phyloP scores from a whole-genome alignment of 1,140 invertebrate species.

The Neodiprion pinetum region DNA sequence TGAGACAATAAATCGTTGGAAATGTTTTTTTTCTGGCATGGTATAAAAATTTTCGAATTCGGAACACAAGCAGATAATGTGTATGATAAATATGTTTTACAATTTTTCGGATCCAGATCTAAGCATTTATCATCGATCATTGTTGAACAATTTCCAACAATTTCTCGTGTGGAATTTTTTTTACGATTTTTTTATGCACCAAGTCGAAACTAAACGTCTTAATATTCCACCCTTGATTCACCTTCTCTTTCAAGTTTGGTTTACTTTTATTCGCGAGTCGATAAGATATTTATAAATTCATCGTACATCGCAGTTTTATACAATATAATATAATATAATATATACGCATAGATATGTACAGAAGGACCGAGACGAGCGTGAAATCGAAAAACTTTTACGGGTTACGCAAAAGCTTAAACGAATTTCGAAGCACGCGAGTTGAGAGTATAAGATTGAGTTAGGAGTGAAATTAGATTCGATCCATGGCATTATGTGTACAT shows the following conservation, averaged over 20 bases:
- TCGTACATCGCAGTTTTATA: not conserved
- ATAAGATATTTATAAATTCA: not conserved
- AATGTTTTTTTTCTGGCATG: not conserved
- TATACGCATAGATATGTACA: too few relatives aligned
- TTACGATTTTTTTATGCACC: too few relatives aligned
- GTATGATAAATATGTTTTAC: too few relatives aligned
- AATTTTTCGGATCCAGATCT: too few relatives aligned
- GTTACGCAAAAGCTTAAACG: constrained; percentile 3
- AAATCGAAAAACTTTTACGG: not conserved
- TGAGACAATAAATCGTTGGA: not conserved
- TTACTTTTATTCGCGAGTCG: not conserved
- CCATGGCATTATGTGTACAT: not conserved
- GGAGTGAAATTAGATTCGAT: constrained; percentile 4
- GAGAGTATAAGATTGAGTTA: not conserved
- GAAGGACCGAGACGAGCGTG: not conserved
- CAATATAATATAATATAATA: not conserved
- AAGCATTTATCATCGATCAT: too few relatives aligned
- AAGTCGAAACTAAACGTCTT: too few relatives aligned
- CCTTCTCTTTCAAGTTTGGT: too few relatives aligned
- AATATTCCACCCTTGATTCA: too few relatives aligned
- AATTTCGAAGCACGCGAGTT: not conserved
- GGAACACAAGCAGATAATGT: not conserved
- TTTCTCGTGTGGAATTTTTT: too few relatives aligned
- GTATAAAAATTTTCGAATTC: too few relatives aligned
- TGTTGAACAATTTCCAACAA: too few relatives aligned